phyloP scores from a whole-genome alignment of 2,113 vertebrate genomes.

The Natator depressus region DNA sequence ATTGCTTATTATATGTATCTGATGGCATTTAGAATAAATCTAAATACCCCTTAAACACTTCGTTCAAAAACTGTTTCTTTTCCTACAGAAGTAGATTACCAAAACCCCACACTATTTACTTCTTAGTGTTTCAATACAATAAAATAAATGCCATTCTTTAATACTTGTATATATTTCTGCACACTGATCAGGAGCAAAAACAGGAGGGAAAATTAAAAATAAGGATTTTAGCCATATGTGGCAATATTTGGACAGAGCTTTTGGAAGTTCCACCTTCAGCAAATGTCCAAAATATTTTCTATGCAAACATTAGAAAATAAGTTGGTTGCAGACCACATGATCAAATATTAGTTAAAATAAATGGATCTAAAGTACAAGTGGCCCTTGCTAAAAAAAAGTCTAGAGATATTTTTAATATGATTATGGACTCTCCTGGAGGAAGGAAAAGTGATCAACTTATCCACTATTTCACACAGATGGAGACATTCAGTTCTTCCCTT shows the following conservation, averaged over 20 bases:
- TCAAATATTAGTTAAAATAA: background rate
- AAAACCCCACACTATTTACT: background rate
- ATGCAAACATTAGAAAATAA: background rate
- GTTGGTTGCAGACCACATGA: background rate
- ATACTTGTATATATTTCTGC: background rate
- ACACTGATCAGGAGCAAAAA: background rate
- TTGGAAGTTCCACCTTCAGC: background rate
- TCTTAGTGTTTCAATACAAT: background rate
- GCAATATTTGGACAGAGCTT: background rate
- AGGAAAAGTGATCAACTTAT: background rate
- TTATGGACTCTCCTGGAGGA: background rate
- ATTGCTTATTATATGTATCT: background rate
- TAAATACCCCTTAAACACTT: background rate
- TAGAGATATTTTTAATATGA: rapidly evolving
- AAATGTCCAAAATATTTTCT: background rate
- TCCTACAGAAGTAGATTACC: background rate
- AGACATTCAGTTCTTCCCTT: background rate
- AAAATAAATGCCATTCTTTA: rapidly evolving
- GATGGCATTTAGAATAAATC: background rate
- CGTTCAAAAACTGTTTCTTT: background rate
- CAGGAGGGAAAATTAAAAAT: background rate
- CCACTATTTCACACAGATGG: background rate
- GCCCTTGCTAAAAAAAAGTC: background rate
- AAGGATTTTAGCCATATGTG: background rate
- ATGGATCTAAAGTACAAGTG: background rate